A percentile compares a stretch with the other conserved stretches of the same genome.
Conservation (phyloP, 2,113 vertebrate genomes). For the Oriolus oriolus region DNA sequence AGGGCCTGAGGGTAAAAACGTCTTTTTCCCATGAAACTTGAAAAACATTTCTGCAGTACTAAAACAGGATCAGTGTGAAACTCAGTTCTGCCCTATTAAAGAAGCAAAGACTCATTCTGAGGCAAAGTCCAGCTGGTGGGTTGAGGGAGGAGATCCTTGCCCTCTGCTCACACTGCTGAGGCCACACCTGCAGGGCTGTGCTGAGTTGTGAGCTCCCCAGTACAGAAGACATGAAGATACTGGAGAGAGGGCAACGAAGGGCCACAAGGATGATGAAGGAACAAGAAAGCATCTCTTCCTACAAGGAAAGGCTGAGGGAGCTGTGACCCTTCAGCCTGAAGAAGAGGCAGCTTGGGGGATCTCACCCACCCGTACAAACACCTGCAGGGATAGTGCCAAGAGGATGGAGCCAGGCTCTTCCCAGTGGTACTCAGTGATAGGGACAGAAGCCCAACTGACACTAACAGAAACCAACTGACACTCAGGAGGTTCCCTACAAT, state of each 20-base stretch:
- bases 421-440: not conserved
- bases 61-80: not conserved
- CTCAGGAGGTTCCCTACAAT: not conserved
- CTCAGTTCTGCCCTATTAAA: not conserved
- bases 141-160: not conserved
- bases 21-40: not conserved
- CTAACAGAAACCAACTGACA: not conserved
- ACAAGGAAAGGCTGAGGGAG: not conserved
- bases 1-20: not conserved
- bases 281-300: not conserved
- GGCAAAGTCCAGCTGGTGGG: not conserved
- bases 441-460: not conserved
- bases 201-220: not conserved
- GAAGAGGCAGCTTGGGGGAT: not conserved
- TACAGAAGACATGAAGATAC: rapidly evolving
- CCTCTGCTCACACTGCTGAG: not conserved
- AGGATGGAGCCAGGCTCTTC: not conserved
- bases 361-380: not conserved
- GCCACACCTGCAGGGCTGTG: not conserved
- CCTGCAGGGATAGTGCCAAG: not conserved
- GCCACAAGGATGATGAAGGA: not conserved
- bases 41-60: not conserved
- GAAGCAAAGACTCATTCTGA: not conserved
- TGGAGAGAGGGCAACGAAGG: not conserved
- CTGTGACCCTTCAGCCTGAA: not conserved